Base-by-base conservation (phyloP, 1,140 invertebrate genomes). In the Saccostrea cuccullata region DNA sequence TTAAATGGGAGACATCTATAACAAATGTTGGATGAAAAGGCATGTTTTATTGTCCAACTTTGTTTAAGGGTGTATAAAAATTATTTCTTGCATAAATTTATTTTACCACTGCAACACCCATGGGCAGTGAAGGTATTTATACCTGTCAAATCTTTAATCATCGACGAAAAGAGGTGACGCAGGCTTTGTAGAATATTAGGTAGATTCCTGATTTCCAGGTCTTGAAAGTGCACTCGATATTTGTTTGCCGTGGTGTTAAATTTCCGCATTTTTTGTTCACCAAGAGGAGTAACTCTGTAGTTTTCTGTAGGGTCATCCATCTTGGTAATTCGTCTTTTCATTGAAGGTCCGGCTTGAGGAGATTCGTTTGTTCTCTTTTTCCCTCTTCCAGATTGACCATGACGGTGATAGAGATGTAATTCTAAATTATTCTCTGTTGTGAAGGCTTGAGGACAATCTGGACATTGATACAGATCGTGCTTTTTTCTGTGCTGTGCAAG, bases 221-320 rank as follows among this genome's bases (percentile, higher is more conserved):
- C 67, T 77, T 86, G n/a, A 55, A 86, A 67, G 26, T 86, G 36
- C 11, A 86, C 64, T 70, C 47, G 64, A 64, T 70, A 86, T 70
- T 55, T 58, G 12, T 56, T 40, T n/a, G 86, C 70, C 8, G 15
- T 73, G 12, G 86, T 86, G 26, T 82, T 73, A 26, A 86, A 86
- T 86, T 86, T 86, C 13, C 64, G 86, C 36, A 82, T 86, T 23
- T 86, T 36, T 47, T 73, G 67, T 73, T 86, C 86, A 77, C 55
- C 73, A 4, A 70, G 47, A 20, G 36, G 64, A 55, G 64, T 73
- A 36, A 36, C 30, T 36, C 30, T 36, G 67, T 86, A 86, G 55
- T 55, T 55, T 15, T 82, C 67, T 26, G 23, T 60, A 11, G 55
- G 84, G 67, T 77, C 67, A 56, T 15, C 26, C 55, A 47, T 17